Evolutionary conservation across 2,888 invertebrate species (phyloP).

Genomic region (Endomychus coccineus): DNA sequence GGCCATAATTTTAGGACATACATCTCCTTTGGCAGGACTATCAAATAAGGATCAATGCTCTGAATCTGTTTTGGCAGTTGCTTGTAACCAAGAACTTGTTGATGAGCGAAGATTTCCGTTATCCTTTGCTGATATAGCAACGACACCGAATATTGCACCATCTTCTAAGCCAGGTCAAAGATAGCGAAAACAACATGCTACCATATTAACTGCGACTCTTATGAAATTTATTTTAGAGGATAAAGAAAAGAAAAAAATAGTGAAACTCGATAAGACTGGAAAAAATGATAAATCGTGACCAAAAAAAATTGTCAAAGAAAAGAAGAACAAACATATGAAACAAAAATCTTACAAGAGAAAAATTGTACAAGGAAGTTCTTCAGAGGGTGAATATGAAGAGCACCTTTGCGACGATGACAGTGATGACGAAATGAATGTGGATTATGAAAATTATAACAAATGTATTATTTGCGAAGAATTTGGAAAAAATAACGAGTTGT

Average conservation of each 20-base stretch:
- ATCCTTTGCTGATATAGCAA: conserved; percentile 27
- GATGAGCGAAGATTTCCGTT: conserved; percentile 20
- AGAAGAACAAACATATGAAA: conserved; percentile 19
- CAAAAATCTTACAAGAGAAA: conserved; percentile 18
- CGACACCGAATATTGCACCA: conserved; percentile 24
- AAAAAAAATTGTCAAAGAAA: conserved; percentile 17
- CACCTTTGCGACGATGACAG: too few species aligned
- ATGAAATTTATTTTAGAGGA: conserved; percentile 17
- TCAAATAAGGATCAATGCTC: conserved; percentile 15
- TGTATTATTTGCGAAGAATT: too few species aligned
- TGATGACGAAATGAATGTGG: too few species aligned
- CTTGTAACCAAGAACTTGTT: conserved; percentile 22
- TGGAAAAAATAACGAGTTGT: too few species aligned
- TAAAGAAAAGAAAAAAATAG: conserved; percentile 18
- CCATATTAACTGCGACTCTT: conserved; percentile 15
- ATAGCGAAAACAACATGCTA: conserved; percentile 6
- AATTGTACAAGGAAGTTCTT: too few species aligned
- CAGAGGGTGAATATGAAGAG: too few species aligned
- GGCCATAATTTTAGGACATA: conserved; percentile 19
- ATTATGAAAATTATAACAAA: too few species aligned
- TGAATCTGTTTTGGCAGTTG: conserved; percentile 18
- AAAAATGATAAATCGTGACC: conserved; percentile 20
- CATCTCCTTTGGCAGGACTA: conserved; percentile 19
- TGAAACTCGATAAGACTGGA: conserved; percentile 15
- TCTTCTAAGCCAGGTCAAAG: conserved; percentile 15